Base-by-base conservation (phyloP, 1,140 invertebrate species). In the Tribolium castaneum region DNA sequence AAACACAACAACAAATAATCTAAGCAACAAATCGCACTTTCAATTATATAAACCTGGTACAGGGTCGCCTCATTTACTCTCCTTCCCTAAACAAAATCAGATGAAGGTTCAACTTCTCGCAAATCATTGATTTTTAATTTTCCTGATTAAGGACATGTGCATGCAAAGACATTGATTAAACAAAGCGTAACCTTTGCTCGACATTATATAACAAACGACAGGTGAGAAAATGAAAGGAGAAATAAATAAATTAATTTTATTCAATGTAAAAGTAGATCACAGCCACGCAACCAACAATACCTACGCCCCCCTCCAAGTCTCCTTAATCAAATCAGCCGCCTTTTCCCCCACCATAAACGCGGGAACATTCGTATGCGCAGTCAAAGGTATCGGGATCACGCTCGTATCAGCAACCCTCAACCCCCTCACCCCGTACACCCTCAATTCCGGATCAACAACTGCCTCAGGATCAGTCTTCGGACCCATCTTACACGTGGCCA, bases 401-500 rank as follows among this genome's bases (percentile, higher is more conserved):
- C 94, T 94, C 39, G 90, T 91, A 85, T 97, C 95, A 0, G 90
- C 91, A 0, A 96, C 93, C 35, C 95, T 88, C 25, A 96, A 86
- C 16, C 89, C 89, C n/a, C 87, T 83, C 0, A 95, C 83, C 0
- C 94, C 94, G 78, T 93, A 87, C 0, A 96, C 92, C 83, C 87
- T 90, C 0, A 97, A 85, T 70, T 92, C 85, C 0, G 91, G 89
- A 85, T 94, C 91, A 0, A 97, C 95, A 0, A 97, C 94, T 0
- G 94, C 92, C 25, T 87, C 84, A 1, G 87, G 83, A 85, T 96
- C 94, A 0, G 80, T 84, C 0, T 78, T 14, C 0, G 92, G 91
- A 0, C 95, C 95, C 95, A 96, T 96, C 85, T 93, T 94, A 19
- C 90, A 91, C 0, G 93, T 94, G 0, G 91, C 89, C 4, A 91